Evolutionary conservation across 2,797 vertebrate genomes (phyloP), one percentile per base, ranked within the genome.

Genomic region (Valencia hispanica): DNA sequence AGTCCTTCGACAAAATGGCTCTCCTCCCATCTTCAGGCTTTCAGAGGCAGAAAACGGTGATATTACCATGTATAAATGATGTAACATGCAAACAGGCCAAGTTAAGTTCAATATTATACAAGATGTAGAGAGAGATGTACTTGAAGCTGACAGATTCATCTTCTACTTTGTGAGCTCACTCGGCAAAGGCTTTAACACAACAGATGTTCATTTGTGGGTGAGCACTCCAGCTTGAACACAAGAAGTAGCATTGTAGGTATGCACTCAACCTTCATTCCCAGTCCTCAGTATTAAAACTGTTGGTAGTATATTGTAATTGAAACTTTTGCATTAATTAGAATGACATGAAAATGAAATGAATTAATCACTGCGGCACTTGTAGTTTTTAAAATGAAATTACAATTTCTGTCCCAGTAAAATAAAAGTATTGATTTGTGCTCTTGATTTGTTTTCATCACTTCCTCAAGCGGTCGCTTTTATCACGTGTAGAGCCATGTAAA

Each of bases 401-500:
- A n/a, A n/a, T n/a, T n/a, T n/a, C 27, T 18, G 30, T 18, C 17
- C 20, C 15, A 22, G 18, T 22, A 36, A 63, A 63, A 63, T 36
- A 11, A 39, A 39, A 36, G 18, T 10, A 11, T 25, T 53, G 9
- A 53, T 25, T 9, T n/a, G 3, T 53, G 22, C 51, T n/a, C 48
- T 20, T 61, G 10, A 65, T 36, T 41, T 25, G 22, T 36, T 25
- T 25, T 41, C 12, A 22, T n/a, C 2, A 25, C 32, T 39, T 43
- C 36, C 36, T 65, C 34, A 39, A 14, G 25, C 61, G 12, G 34
- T 63, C 10, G 32, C 32, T n/a, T 36, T 32, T 32, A 32, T 59
- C 68, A 34, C 50, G 47, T 73, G 55, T 69, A 68, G 53, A 22
- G 4, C 50, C 36, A 57, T 43, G 17, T 65, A 73, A 41, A 27